phyloP scores from a whole-genome alignment of 2,888 invertebrate genomes.

The Mimas tiliae region DNA sequence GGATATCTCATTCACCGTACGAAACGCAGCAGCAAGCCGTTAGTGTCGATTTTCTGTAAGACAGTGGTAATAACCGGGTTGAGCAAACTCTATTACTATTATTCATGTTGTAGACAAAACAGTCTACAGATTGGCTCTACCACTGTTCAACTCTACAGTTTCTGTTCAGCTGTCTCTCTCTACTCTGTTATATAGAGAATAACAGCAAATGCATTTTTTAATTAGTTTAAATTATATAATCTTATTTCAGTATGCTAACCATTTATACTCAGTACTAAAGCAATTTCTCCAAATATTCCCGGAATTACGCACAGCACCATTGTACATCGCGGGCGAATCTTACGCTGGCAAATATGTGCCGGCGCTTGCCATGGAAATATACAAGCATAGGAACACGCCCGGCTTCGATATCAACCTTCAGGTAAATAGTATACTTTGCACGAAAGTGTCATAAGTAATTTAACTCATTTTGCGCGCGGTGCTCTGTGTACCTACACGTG shows the following conservation, averaged over 20 bases:
- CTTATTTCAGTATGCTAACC: constrained; percentile 69
- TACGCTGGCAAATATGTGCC: constrained; percentile 86
- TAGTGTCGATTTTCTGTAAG: too few relatives aligned
- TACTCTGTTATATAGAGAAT: too few relatives aligned
- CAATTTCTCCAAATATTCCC: constrained; percentile 87
- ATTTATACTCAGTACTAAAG: constrained; percentile 82
- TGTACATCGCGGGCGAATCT: constrained; percentile 88
- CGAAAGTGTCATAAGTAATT: not conserved
- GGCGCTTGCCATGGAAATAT: constrained; percentile 84
- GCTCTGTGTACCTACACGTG: too few relatives aligned
- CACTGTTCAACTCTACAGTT: too few relatives aligned
- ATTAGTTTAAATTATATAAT: not conserved
- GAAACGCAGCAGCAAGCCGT: too few relatives aligned
- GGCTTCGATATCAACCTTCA: constrained; percentile 67
- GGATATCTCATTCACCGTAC: too few relatives aligned
- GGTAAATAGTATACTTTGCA: constrained; percentile 52
- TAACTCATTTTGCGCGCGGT: not conserved
- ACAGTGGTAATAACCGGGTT: too few relatives aligned
- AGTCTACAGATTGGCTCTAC: too few relatives aligned
- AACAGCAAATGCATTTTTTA: too few relatives aligned
- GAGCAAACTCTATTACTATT: too few relatives aligned
- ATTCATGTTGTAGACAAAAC: too few relatives aligned
- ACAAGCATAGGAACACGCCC: constrained; percentile 58
- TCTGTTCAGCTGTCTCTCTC: too few relatives aligned
- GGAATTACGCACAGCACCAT: constrained; percentile 80